Base-by-base conservation (phyloP, 2,888 invertebrate genomes). In the Apotomis turbidana region DNA sequence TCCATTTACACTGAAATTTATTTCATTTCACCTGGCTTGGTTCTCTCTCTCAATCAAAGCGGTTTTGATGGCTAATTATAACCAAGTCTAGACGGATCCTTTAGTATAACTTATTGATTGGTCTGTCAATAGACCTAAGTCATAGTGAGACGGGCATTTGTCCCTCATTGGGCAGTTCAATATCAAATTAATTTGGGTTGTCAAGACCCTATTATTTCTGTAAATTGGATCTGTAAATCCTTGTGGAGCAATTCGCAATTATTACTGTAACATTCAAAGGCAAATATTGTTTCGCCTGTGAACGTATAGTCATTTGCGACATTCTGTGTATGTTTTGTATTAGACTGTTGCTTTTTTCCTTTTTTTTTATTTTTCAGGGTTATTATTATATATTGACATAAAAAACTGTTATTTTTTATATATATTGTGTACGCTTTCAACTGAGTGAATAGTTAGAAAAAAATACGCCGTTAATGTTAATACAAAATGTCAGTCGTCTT, bases 101-200 rank as follows among this genome's bases (percentile, higher is more conserved):
- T 54, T 44, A 13, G 27, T 36, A n/a, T 58, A 59, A 57, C 15
- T 70, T 70, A 63, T 63, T 58, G 41, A 63, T 51, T 41, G 62
- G 41, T 41, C 13, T 41, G 15, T 51, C 63, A 70, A 70, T 63
- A 63, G 62, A 57, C 38, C 55, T 54, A 62, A 68, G 61, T 57
- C 54, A 8, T 46, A 5, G 12, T 3, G n/a, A 15, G 15, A 49
- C 52, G 54, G 58, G 70, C 51, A 60, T 71, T 60, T 66, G 60
- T 60, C 59, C 46, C 58, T 55, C 59, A 60, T 60, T 60, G 15
- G 52, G 54, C 59, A 52, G 54, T 59, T 44, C 13, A 5, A 38
- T 54, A 46, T 15, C 44, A 59, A 66, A 66, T 60, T 70, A 36
- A 44, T 36, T 46, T 38, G 51, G 12, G 41, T 58, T 58, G 62